Evolutionary conservation across 1,140 invertebrate species (phyloP), one percentile per base, ranked within the genome.

Genomic region (Goniozus legneri): DNA sequence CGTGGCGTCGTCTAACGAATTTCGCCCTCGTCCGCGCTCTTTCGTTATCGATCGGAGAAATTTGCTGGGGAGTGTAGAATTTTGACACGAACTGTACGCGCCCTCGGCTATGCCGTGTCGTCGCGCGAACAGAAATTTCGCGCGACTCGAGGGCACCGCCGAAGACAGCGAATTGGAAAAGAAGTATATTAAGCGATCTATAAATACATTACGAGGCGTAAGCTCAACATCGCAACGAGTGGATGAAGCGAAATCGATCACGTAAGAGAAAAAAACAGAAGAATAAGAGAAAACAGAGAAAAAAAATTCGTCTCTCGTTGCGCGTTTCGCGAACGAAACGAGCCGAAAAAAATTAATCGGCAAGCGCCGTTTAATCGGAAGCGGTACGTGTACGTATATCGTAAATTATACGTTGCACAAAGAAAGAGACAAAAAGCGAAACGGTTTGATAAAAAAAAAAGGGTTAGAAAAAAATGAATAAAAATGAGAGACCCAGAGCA

Each of bases 141-240:
- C n/a, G n/a, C n/a, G 6, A 27, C 24, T 27, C 24, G 6, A 27
- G 12, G 6, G 12, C 10, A 32, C 14, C 7, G 14, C 19, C 31
- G 35, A 38, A 45, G 16, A 13, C 2, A 36, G 21, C 12, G 24
- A 44, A 60, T 43, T 40, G 54, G 33, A 59, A 49, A 15, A 55
- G 44, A 27, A 50, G 37, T 46, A 62, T 49, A 45, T 50, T 64
- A 69, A 67, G 69, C 69, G 69, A 74, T 72, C 64, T 70, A 74
- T 73, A 73, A 74, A 75, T 73, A 74, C 67, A 75, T 64, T 69
- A 73, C 67, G 69, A 73, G 68, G 68, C 69, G 60, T 71, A 74
- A 75, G 68, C 72, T 75, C 69, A 73, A 74, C 69, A 75, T 67
- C 64, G 68, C 67, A 65, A 66, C 54, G 59, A 49, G 12, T 20